A percentile compares a stretch with the other conserved stretches of the same genome.
Evolutionary conservation across 2,113 vertebrate genomes (phyloP).

Genomic region (Chitala chitala): DNA sequence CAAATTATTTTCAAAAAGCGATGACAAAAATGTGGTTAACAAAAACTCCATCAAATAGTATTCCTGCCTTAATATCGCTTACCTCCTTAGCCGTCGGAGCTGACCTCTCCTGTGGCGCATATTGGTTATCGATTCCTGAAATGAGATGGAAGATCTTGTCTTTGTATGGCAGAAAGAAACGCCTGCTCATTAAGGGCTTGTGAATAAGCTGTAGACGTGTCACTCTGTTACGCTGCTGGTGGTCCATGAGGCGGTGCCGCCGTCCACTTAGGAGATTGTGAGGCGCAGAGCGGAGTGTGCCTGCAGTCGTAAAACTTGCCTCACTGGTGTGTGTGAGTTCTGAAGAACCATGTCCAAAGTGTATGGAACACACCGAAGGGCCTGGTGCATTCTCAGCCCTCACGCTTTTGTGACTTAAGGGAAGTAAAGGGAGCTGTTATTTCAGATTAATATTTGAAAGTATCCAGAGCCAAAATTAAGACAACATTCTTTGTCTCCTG

Average conservation of each 20-base stretch:
- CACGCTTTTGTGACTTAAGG: neutral
- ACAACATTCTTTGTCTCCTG: slow-evolving; percentile 49
- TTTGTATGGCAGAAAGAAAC: neutral
- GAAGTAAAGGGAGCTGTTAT: neutral
- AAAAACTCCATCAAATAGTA: neutral
- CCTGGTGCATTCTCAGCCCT: neutral
- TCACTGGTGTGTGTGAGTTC: neutral
- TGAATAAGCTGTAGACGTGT: neutral
- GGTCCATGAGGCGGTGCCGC: neutral
- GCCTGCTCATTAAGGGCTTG: neutral
- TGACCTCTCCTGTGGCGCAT: neutral
- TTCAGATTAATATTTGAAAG: neutral
- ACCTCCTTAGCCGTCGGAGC: too few species aligned
- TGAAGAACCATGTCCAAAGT: neutral
- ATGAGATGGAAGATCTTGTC: neutral
- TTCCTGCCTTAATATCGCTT: too few species aligned
- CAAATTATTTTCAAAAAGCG: slow-evolving; percentile 17
- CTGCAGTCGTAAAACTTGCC: neutral
- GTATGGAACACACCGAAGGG: neutral
- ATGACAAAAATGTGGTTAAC: slow-evolving; percentile 1
- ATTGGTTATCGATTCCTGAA: neutral
- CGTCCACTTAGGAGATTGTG: neutral
- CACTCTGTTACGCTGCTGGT: neutral
- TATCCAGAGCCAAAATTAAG: slow-evolving; percentile 5
- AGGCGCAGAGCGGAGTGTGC: neutral